Evolutionary conservation across 2,113 vertebrate genomes (phyloP), one percentile per base, ranked within the genome.

Genomic region (Setophaga petechia): DNA sequence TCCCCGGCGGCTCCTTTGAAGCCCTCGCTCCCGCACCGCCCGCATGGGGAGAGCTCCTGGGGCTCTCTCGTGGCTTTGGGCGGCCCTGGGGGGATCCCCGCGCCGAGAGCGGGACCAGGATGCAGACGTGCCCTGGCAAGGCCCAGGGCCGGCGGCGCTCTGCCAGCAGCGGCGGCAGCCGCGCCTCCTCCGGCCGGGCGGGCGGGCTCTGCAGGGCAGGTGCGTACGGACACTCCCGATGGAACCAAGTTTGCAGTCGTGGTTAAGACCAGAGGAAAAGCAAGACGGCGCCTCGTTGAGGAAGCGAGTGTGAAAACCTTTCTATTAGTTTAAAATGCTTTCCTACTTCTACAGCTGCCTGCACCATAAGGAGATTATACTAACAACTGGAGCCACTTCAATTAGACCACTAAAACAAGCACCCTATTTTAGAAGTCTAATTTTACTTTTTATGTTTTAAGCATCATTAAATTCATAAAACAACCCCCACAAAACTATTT

Each of bases 171-270:
- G 11, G 28, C 24, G 12, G 44, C 71, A 47, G 68, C 17, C 23
- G 33, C 47, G 9, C 27, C 68, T 2, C 46, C 76, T 11, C 39
- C 10, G 10, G 23, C 63, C n/a, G 27, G 7, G 28, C 39, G 27
- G 7, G 28, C n/a, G 61, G 8, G 1, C 39, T 24, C 2, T 3
- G 31, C 85, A 0, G 15, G 1, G 24, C 6, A 0, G 37, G 13
- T 10, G 59, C 20, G 0, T 1, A 1, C 0, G 74, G 44, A 11
- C 12, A 2, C 52, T 19, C 54, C 17, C 7, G 21, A 9, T 0
- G 1, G 8, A 33, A 28, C 3, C 35, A 2, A 15, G 24, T 5
- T 2, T 13, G 46, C 12, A 12, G 44, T 5, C 33, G 1, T 2
- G 25, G 15, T n/a, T 17, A 12, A 15, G 58, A 12, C 1, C 55